Percentiles rank a stretch among this genome's conserved stretches.
phyloP scores from a whole-genome alignment of 2,113 vertebrate species.

The Sorex araneus region DNA sequence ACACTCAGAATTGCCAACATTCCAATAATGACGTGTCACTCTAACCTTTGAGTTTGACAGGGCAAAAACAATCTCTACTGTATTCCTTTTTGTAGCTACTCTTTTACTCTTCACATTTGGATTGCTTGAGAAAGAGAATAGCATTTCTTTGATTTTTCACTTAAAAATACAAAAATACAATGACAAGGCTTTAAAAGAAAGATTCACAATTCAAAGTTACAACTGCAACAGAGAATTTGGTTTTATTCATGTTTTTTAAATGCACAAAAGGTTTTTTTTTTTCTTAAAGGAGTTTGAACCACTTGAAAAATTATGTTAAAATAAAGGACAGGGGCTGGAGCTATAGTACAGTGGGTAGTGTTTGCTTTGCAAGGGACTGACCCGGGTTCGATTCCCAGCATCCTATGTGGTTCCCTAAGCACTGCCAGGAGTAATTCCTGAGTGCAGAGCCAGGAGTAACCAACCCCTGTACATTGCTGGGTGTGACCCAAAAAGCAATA shows the following conservation, averaged over 20 bases:
- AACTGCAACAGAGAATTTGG: neutral
- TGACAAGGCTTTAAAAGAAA: slow-evolving; percentile 45
- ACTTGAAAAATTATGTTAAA: slow-evolving; percentile 31
- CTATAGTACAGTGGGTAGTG: no score
- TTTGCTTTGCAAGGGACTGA: no score
- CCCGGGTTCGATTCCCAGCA: no score
- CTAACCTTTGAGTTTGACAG: slow-evolving; percentile 54
- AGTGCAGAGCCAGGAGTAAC: no score
- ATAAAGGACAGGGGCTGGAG: neutral
- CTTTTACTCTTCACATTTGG: slow-evolving; percentile 55
- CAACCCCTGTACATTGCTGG: no score
- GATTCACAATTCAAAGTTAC: slow-evolving; percentile 51
- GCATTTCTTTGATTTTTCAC: slow-evolving; percentile 9
- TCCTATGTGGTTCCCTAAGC: no score
- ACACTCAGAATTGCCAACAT: neutral
- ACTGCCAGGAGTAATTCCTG: no score
- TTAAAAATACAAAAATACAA: slow-evolving; percentile 62
- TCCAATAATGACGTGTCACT: neutral
- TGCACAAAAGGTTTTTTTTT: neutral
- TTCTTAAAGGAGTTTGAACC: slow-evolving; percentile 36
- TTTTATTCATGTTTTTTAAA: slow-evolving; percentile 30
- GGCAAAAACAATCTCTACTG: slow-evolving; percentile 62
- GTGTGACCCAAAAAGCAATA: no score
- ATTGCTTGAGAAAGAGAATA: slow-evolving; percentile 8
- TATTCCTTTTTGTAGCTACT: slow-evolving; percentile 25